Conservation (phyloP, 1,140 invertebrate species). For the Macrobrachium rosenbergii region DNA sequence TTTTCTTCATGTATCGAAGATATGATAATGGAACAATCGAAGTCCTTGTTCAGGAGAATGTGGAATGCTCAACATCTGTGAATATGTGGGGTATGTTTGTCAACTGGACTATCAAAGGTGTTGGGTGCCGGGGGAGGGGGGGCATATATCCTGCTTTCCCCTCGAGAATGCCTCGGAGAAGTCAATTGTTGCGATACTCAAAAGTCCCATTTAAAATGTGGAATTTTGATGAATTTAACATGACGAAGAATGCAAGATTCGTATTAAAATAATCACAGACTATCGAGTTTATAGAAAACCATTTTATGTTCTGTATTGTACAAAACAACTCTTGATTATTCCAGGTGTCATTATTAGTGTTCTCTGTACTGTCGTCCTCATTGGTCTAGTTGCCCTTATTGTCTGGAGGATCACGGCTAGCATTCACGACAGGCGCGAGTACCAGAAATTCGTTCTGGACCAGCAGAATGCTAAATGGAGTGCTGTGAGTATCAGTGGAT, state of each 20-base stretch:
- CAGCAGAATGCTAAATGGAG: slow-evolving; percentile 95
- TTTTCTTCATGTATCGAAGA: not conserved
- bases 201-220: too few species aligned
- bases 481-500: slow-evolving; percentile 73
- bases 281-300: too few species aligned
- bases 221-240: too few species aligned
- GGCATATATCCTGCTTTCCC: too few species aligned
- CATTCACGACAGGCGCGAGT: slow-evolving; percentile 94
- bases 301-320: too few species aligned
- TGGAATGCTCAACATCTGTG: not conserved
- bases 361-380: slow-evolving; percentile 21
- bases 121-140: not conserved
- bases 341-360: slow-evolving; percentile 33
- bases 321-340: too few species aligned
- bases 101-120: not conserved
- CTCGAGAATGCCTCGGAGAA: too few species aligned
- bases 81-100: not conserved
- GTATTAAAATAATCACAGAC: too few species aligned
- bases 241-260: not conserved
- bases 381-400: slow-evolving; percentile 73
- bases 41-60: not conserved
- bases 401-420: slow-evolving; percentile 97
- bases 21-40: too few species aligned
- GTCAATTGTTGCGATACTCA: too few species aligned
- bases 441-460: slow-evolving; percentile 96